A percentile compares a stretch with the other conserved stretches of the same genome.
These are phyloP conservation scores for Acanthoscelides obtectus DNA, from an alignment of 2,888 invertebrate genomes.

Conservation along the genomic window DNA sequence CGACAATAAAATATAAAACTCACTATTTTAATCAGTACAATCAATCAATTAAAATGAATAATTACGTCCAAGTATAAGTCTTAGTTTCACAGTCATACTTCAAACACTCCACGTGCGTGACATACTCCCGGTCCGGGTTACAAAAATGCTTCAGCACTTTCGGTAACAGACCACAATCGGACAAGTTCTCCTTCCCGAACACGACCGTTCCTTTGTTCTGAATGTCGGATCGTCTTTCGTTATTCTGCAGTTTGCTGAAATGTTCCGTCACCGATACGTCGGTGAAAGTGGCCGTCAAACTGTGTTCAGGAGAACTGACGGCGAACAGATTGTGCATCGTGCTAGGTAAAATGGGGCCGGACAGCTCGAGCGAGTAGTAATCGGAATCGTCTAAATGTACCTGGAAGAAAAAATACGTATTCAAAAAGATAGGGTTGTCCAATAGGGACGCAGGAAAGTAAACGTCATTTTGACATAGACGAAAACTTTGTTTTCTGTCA, in stretches of 20 bases:
- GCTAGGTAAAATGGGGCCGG: constrained; percentile 81
- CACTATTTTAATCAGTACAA: too few relatives aligned
- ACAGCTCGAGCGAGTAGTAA: constrained; percentile 77
- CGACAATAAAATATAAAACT: too few relatives aligned
- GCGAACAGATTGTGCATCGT: constrained; percentile 68
- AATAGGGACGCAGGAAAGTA: too few relatives aligned
- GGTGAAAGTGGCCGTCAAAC: constrained; percentile 70
- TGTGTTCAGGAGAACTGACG: constrained; percentile 62
- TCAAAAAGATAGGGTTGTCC: too few relatives aligned
- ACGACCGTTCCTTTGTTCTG: constrained; percentile 50
- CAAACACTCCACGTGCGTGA: constrained; percentile 59
- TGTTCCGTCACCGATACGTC: constrained; percentile 63
- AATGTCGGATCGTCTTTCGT: constrained; percentile 22
- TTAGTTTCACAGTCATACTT: constrained; percentile 59
- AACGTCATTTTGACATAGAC: too few relatives aligned
- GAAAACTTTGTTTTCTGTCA: too few relatives aligned
- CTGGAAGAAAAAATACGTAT: not conserved
- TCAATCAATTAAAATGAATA: not conserved
- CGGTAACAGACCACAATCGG: constrained; percentile 74
- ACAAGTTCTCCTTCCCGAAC: constrained; percentile 81
- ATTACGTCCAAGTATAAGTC: constrained; percentile 53
- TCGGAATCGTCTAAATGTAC: constrained; percentile 65
- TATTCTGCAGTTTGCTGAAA: constrained; percentile 56
- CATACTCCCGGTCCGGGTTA: constrained; percentile 51
- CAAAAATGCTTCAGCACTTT: constrained; percentile 65